These are phyloP conservation scores for Sphenopsis melanotis DNA, from an alignment of 2,797 vertebrate genomes.

Conservation along the genomic window DNA sequence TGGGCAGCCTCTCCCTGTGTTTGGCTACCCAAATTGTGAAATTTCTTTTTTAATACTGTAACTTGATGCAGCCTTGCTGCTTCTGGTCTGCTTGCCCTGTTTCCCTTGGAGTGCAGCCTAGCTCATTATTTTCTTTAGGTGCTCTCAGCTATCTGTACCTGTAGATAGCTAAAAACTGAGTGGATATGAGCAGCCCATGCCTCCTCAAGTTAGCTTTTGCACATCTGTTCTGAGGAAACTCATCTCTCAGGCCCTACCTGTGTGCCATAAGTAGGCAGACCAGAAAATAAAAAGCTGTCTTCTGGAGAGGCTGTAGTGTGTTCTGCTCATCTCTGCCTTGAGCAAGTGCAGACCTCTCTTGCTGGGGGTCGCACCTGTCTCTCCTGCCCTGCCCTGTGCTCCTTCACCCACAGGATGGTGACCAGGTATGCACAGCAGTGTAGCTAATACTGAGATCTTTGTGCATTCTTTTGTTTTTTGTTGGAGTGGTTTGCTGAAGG, in stretches of 20 bases:
- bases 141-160: accelerated
- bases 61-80: background rate
- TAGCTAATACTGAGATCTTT: background rate
- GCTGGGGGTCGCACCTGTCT: background rate
- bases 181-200: accelerated
- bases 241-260: background rate
- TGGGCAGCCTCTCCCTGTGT: background rate
- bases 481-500: background rate
- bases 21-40: background rate
- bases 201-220: background rate
- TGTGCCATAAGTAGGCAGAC: background rate
- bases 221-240: background rate
- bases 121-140: background rate
- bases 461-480: background rate
- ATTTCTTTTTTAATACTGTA: background rate
- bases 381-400: background rate
- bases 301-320: background rate
- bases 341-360: background rate
- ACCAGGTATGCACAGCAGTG: accelerated
- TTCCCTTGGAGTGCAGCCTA: background rate
- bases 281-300: background rate
- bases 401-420: background rate
- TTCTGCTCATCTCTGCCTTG: background rate
- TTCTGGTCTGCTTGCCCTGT: background rate
- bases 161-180: background rate